These are phyloP conservation scores for Cebidichthys violaceus DNA, from an alignment of 2,113 vertebrate species.

Conservation along the genomic window DNA sequence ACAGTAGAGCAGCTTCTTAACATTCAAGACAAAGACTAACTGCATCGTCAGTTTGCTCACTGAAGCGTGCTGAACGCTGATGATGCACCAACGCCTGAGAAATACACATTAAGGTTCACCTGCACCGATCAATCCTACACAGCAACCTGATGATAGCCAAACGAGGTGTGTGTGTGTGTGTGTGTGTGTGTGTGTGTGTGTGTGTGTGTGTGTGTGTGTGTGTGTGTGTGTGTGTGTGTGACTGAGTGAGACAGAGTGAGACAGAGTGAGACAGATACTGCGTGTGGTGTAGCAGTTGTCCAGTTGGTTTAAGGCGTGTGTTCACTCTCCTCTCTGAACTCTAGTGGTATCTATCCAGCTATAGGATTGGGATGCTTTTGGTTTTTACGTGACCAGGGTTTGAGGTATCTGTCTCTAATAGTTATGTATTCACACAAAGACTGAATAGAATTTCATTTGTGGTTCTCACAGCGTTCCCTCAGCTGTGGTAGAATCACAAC, in stretches of 20 bases:
- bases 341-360: neutral
- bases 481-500: neutral
- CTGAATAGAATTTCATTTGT: neutral
- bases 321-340: neutral
- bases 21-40: too few relatives aligned
- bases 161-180: too few relatives aligned
- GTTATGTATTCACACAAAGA: neutral
- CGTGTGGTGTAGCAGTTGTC: neutral
- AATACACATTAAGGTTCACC: conserved; percentile 4
- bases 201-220: too few relatives aligned
- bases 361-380: neutral
- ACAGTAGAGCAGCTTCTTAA: too few relatives aligned
- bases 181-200: too few relatives aligned
- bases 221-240: too few relatives aligned
- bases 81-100: neutral
- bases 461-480: neutral
- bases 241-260: too few relatives aligned
- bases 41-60: neutral
- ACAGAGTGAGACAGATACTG: too few relatives aligned
- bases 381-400: neutral
- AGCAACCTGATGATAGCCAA: too few relatives aligned
- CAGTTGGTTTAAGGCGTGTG: neutral
- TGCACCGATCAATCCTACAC: neutral
- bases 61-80: conserved; percentile 14
- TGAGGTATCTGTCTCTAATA: neutral